Evolutionary conservation across 92 coral and sea anemone species (phyloP).

Genomic region (Actinernus sp.): DNA sequence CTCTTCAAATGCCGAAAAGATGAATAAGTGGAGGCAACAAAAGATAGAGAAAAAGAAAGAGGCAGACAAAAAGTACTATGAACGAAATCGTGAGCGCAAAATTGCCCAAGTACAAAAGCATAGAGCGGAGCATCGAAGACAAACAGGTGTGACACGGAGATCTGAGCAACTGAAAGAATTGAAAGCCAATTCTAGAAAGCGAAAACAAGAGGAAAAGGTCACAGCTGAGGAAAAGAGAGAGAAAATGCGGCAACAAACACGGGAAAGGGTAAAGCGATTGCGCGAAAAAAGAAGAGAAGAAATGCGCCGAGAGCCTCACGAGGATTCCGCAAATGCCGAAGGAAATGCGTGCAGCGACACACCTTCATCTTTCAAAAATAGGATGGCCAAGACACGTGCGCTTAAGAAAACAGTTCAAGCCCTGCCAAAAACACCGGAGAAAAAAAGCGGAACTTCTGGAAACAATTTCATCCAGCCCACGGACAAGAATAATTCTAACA

Average conservation of each 20-base stretch:
- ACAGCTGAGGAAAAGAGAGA: conserved; percentile 8
- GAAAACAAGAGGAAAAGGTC: neutral
- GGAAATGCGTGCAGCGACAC: neutral
- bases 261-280: conserved; percentile 5
- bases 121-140: neutral
- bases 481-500: conserved; percentile 33
- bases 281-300: conserved; percentile 3
- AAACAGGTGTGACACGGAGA: neutral
- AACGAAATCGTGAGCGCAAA: conserved; percentile 18
- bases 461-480: conserved; percentile 20
- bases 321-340: neutral
- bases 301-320: neutral
- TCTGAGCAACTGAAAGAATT: too few relatives aligned
- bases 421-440: conserved; percentile 5
- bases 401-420: conserved; percentile 9
- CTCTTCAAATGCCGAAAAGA: conserved; percentile 21
- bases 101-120: conserved; percentile 5
- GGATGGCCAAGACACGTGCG: conserved; percentile 40
- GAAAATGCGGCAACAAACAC: conserved; percentile 15
- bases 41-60: conserved; percentile 4
- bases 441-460: conserved; percentile 24
- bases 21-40: conserved; percentile 20
- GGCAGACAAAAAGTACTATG: conserved; percentile 21
- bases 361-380: conserved; percentile 16
- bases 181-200: neutral